Evolutionary conservation across 2,797 vertebrate genomes (phyloP), one percentile per base, ranked within the genome.

Genomic region (Schizopygopsis pylzovi): DNA sequence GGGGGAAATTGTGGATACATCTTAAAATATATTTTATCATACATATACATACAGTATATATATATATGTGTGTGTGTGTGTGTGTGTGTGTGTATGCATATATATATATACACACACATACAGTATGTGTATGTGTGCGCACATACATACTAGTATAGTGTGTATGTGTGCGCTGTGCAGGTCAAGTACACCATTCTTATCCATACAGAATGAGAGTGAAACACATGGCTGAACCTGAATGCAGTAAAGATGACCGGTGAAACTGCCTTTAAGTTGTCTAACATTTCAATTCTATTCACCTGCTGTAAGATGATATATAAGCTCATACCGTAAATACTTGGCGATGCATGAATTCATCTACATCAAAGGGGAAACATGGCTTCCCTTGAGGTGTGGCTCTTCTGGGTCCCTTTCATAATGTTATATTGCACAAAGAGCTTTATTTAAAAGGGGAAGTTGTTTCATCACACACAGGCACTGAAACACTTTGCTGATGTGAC

Each of bases 401-500:
- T 75, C 18, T 73, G 18, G 7, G 13, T 47, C 49, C 56, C 52
- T 82, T 75, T 49, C 54, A 75, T 37, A 41, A 28, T 37, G 11
- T 16, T 37, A 25, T n/a, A 83, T 37, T 75, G 25, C 54, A 73
- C 41, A 73, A 75, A 47, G 22, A 37, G 56, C 18, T 63, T 63
- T 15, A 63, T 63, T 75, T 83, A 63, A 65, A 59, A n/a, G 8
- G n/a, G 43, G 56, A 75, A 76, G 71, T n/a, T 13, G 56, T 87
- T 80, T 68, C 56, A 37, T 33, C 56, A 75, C 63, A 22, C 79
- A 63, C 11, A 43, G 1, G 16, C 75, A 52, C 16, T 41, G 56
- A 86, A 78, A 87, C 83, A 77, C 76, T 43, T 90, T 65, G 63
- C 84, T 79, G 37, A 59, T 85, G 71, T 85, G 33, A 73, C 79